Conservation (phyloP, 2,113 vertebrate genomes). For the Murina feae region DNA sequence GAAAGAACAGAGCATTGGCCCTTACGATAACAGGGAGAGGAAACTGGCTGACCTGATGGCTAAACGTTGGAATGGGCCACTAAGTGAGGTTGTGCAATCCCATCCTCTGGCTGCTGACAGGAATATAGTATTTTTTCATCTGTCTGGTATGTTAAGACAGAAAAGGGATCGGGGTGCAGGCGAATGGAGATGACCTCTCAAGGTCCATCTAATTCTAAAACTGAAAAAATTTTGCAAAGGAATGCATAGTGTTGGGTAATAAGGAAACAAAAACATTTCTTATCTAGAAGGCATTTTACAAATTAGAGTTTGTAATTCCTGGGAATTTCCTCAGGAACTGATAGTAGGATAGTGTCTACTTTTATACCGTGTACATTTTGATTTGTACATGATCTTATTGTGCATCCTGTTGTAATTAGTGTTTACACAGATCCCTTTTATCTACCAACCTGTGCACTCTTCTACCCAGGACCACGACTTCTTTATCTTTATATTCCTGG, state of each 20-base stretch:
- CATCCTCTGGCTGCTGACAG: background rate
- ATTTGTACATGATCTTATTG: background rate
- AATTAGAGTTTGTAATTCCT: conserved; percentile 35
- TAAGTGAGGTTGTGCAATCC: conserved; percentile 50
- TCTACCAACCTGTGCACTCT: background rate
- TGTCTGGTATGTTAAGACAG: conserved; percentile 54
- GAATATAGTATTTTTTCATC: conserved; percentile 48
- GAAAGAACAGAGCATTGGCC: conserved; percentile 28
- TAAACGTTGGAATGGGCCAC: conserved; percentile 30
- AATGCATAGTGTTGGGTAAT: conserved; percentile 37
- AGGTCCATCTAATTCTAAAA: background rate
- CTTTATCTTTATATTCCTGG: background rate
- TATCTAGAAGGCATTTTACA: conserved; percentile 38
- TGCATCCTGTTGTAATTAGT: background rate
- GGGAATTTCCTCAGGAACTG: conserved; percentile 32
- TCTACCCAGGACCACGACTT: background rate
- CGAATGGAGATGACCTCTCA: background rate
- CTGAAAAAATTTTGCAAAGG: conserved; percentile 1
- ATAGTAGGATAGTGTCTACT: background rate
- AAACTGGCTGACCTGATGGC: conserved; percentile 22
- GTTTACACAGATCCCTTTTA: background rate
- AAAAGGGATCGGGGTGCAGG: background rate
- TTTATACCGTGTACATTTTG: background rate
- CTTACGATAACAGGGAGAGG: background rate
- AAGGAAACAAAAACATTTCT: conserved; percentile 22